These are phyloP conservation scores for Lysandra bellargus DNA, from an alignment of 2,888 invertebrate species.

Conservation along the genomic window DNA sequence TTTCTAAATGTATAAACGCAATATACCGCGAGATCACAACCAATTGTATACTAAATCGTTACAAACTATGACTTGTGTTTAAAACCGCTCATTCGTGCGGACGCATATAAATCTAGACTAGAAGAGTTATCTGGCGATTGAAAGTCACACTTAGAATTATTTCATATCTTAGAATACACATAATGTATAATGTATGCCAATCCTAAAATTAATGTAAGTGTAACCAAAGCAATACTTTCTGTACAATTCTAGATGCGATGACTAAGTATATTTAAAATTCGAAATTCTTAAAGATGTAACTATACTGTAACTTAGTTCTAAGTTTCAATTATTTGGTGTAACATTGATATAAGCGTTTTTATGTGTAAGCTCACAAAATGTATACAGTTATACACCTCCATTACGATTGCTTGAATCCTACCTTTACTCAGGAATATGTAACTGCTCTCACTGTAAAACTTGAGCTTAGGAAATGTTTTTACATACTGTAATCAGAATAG, in stretches of 20 bases:
- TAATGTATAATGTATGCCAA: constrained; percentile 1
- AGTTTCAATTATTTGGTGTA: constrained; percentile 21
- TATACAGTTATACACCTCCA: constrained; percentile 7
- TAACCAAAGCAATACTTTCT: constrained; percentile 41
- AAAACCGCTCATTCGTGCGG: too few species aligned
- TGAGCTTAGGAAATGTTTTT: background rate
- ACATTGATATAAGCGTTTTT: constrained; percentile 26
- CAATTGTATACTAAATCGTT: too few species aligned
- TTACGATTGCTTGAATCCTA: background rate
- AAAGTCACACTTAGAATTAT: background rate
- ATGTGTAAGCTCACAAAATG: constrained; percentile 22
- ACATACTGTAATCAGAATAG: background rate
- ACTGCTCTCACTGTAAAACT: background rate
- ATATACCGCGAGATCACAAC: too few species aligned
- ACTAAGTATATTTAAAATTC: constrained; percentile 19
- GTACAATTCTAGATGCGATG: constrained; percentile 39
- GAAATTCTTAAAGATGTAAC: constrained; percentile 23
- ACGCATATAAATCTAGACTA: too few species aligned
- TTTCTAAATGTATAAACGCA: too few species aligned
- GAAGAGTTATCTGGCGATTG: background rate
- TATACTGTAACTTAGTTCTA: constrained; percentile 26
- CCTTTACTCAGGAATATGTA: background rate
- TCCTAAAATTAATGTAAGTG: constrained; percentile 35
- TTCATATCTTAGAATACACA: background rate
- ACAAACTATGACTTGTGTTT: too few species aligned